Base-by-base conservation (phyloP, 2,113 vertebrate species). In the Electrona antarctica region DNA sequence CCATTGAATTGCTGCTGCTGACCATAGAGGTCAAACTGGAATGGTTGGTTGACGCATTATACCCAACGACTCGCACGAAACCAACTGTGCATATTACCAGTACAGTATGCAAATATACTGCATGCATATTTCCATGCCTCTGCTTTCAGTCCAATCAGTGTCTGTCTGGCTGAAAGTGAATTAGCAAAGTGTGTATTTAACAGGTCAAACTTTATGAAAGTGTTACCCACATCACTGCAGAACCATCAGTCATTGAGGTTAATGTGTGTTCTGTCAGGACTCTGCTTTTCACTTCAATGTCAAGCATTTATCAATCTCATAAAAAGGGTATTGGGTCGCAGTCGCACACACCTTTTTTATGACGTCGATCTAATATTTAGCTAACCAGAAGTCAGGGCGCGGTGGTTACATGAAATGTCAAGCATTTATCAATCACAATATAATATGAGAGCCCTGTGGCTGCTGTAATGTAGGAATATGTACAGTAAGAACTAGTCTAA, bases 221-320 rank as follows among this genome's bases (percentile, higher is more conserved):
- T 50, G 56, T 54, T 54, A 54, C 69, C 11, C 50, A 70, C 14
- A 65, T 76, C 10, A 52, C 13, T 41, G 21, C 13, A 33, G 60
- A n/a, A 57, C 52, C 12, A 59, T 41, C 69, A 29, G 55, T 50
- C 14, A 78, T 12, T 67, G 41, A 1, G 15, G 66, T 70, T 73
- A 72, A 72, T 60, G 55, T 57, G 12, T 33, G 5, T 9, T 58
- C 6, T 68, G 11, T 9, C 29, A 14, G 8, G 57, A 11, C 21
- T 59, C 21, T 59, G 10, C 29, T 7, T 12, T 13, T 54, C n/a
- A 12, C 51, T 12, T 1, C 12, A 7, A 33, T 50, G 15, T n/a
- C n/a, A n/a, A n/a, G n/a, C n/a, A n/a, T n/a, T n/a, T n/a, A n/a
- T n/a, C n/a, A n/a, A n/a, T n/a, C n/a, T 21, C 21, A 21, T 21